Evolutionary conservation across 1,140 invertebrate genomes (phyloP), one percentile per base, ranked within the genome.

Genomic region (Heterodera schachtii): DNA sequence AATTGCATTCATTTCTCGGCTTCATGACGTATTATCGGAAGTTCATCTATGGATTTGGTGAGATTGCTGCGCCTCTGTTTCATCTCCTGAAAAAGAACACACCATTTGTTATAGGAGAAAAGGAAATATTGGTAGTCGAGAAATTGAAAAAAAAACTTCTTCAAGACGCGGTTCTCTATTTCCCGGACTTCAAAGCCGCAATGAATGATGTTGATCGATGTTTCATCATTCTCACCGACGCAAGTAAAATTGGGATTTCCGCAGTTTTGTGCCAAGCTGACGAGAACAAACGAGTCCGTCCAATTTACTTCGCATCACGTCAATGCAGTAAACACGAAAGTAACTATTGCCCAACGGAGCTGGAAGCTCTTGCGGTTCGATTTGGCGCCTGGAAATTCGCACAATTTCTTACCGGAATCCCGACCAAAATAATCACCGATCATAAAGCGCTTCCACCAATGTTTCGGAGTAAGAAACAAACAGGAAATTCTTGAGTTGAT

Each of bases 1-100:
- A 91, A 71, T 46, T 92, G 0, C 81, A 90, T 69, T 46, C 86
- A 43, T 92, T 92, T 82, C 69, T 92, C 1, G 92, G 92, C 3
- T 83, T 92, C 44, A 82, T 89, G 66, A 89, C 90, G 47, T 92
- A 91, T 9, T 75, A 75, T n/a, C 6, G 74, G 46, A 75, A 75
- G 21, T 75, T 75, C 31, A 75, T 75, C 3, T 75, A 66, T 57
- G 47, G 47, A 9, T 75, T 75, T 75, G 74, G 74, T n/a, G 31
- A 41, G 8, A 7, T 75, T 7, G 74, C 74, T 9, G 19, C 47
- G 13, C 74, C 74, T 3, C 43, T 75, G 3, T 75, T 49, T 11
- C 6, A 21, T 5, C 19, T 75, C 11, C 9, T 49, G 21, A 75
- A 75, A 44, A 41, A 49, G 13, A 31, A 44, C 8, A 46, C 43